Percentiles rank a stretch among this genome's conserved stretches.
phyloP scores from a whole-genome alignment of 92 coral and sea anemone genomes.

The Muricea muricata region DNA sequence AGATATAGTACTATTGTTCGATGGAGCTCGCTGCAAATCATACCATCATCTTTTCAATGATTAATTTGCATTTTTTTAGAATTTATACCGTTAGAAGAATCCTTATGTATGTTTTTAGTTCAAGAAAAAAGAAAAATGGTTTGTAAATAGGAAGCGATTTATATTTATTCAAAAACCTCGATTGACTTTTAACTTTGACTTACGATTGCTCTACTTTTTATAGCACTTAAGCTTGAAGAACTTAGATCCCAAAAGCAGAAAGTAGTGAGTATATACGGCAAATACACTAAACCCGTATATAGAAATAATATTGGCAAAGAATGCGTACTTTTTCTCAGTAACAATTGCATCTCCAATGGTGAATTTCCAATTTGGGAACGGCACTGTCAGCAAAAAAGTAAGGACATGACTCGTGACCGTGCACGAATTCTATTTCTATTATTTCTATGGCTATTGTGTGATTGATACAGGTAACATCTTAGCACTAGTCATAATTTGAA shows the following conservation, averaged over 20 bases:
- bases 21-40: not conserved
- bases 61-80: conserved; percentile 51
- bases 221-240: conserved; percentile 82
- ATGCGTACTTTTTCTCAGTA: no score
- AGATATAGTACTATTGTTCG: no score
- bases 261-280: conserved; percentile 68
- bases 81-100: conserved; percentile 79
- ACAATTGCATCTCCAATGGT: no score
- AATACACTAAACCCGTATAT: not conserved
- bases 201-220: not conserved
- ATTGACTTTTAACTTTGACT: no score
- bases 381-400: no score
- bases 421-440: no score
- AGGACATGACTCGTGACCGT: no score
- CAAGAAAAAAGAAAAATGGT: conserved; percentile 92
- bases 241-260: conserved; percentile 80
- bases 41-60: not conserved
- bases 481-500: no score
- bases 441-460: no score
- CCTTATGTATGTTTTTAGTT: conserved; percentile 85
- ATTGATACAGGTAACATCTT: no score
- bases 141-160: not conserved
- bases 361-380: no score
- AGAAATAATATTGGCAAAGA: no score
- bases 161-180: not conserved